Evolutionary conservation across 92 coral and sea anemone species (phyloP).

Genomic region (Palythoa heliodiscus): DNA sequence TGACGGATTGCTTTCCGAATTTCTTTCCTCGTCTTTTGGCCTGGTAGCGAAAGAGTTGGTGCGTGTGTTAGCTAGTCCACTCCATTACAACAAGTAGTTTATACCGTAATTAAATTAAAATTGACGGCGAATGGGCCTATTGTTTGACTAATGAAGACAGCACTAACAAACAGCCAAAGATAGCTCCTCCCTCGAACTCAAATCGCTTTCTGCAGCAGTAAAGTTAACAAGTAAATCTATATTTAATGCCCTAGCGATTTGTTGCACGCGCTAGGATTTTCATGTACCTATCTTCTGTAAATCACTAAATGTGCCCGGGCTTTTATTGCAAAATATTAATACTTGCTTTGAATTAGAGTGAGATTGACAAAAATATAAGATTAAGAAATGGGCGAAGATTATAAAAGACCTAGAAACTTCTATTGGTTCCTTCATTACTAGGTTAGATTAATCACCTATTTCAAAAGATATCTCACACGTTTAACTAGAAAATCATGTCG

Average conservation of each 20-base stretch:
- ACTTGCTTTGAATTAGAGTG: neutral
- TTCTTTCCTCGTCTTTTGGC: constrained; percentile 69
- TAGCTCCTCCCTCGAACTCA: constrained; percentile 78
- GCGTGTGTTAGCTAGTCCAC: constrained; percentile 41
- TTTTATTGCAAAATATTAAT: neutral
- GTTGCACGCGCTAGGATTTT: neutral
- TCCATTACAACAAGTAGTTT: constrained; percentile 60
- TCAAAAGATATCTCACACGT: constrained; percentile 49
- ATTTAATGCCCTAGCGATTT: neutral
- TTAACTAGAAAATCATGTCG: constrained; percentile 52
- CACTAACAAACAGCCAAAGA: constrained; percentile 45
- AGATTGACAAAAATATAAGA: neutral
- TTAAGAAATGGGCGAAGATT: neutral
- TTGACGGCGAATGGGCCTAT: constrained; percentile 75
- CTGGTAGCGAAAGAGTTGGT: constrained; percentile 49
- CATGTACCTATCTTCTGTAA: neutral
- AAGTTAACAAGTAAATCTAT: constrained; percentile 32
- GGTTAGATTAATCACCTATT: constrained; percentile 63
- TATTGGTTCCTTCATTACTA: constrained; percentile 49
- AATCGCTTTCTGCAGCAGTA: constrained; percentile 52
- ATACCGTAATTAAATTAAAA: constrained; percentile 78
- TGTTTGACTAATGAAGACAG: constrained; percentile 68
- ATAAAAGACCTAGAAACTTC: constrained; percentile 47
- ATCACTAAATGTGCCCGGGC: neutral
- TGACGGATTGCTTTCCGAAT: constrained; percentile 89